phyloP scores from a whole-genome alignment of 2,888 invertebrate genomes.

The Heliconius erato region DNA sequence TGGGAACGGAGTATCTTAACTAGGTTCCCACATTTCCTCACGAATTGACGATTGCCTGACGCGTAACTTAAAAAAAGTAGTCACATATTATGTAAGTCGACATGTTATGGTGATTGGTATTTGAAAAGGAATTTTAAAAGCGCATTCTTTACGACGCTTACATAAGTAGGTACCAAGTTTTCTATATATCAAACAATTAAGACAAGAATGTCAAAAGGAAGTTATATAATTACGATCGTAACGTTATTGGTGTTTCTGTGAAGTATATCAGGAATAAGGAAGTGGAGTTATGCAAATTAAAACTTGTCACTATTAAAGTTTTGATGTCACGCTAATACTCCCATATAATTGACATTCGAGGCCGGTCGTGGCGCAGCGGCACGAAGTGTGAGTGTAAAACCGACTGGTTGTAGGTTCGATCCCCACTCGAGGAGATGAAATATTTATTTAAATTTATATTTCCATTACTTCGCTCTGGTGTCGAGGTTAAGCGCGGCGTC shows the following conservation, averaged over 20 bases:
- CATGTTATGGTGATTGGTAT: slow-evolving; percentile 37
- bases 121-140: slow-evolving; percentile 47
- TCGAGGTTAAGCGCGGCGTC: too few species aligned
- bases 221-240: slow-evolving; percentile 61
- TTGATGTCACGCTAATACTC: slow-evolving; percentile 24
- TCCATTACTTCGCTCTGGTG: too few species aligned
- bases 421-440: too few species aligned
- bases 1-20: too few species aligned
- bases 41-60: too few species aligned
- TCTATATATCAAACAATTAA: slow-evolving; percentile 62
- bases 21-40: too few species aligned
- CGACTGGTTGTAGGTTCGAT: too few species aligned
- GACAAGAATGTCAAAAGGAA: slow-evolving; percentile 59
- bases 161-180: slow-evolving; percentile 60
- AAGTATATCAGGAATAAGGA: slow-evolving; percentile 50
- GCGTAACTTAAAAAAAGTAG: background rate
- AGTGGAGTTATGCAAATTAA: slow-evolving; percentile 57
- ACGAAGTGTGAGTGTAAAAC: too few species aligned
- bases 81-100: slow-evolving; percentile 47
- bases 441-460: too few species aligned
- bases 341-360: slow-evolving; percentile 1
- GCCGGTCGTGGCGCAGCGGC: too few species aligned
- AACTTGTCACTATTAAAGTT: slow-evolving; percentile 34
- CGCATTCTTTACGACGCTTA: slow-evolving; percentile 51
- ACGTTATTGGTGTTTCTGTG: slow-evolving; percentile 44